Base-by-base conservation (phyloP, 2,113 vertebrate species). In the Aspiorhynchus laticeps region DNA sequence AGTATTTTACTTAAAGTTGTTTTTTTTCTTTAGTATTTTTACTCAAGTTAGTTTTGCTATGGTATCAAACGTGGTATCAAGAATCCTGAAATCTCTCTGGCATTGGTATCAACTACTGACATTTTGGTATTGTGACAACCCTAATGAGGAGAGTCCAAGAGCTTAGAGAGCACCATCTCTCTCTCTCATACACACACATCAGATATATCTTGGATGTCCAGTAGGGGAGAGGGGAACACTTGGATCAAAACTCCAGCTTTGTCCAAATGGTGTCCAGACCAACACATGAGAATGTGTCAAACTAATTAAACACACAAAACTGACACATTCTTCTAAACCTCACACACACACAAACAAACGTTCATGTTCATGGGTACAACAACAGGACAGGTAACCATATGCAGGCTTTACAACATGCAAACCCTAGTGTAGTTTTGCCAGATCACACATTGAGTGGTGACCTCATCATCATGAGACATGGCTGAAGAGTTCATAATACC, bases 401-500 rank as follows among this genome's bases (percentile, higher is more conserved):
- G 63, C 26, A 67, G 41, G 26, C 8, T 69, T 48, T 33, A 26
- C 69, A 63, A 33, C 69, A 87, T 76, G 69, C 85, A 87, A 59
- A 11, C 5, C 19, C 31, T n/a, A 43, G 17, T 33, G 69, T 38
- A 83, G 36, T 48, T 75, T 59, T 6, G 36, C 41, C 41, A 51
- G 21, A 83, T 67, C 53, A 87, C 85, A 76, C 8, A 2, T 8
- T 59, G 33, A 61, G 9, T 1, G 6, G 26, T 48, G 61, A 83
- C 63, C 81, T 69, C 77, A 75, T 63, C 86, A 83, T 75, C 80
- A 87, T 87, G 85, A 82, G 79, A 87, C 78, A 26, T 24, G n/a
- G 78, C 56, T 80, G 21, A 81, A 46, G 17, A 31, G n/a, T 28
- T 38, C 10, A 41, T 67, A 48, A n/a, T 17, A 7, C 12, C 26